Percentiles rank a stretch among this genome's conserved stretches.
Conservation (phyloP, 1,140 invertebrate genomes). For the Gerris buenoi region DNA sequence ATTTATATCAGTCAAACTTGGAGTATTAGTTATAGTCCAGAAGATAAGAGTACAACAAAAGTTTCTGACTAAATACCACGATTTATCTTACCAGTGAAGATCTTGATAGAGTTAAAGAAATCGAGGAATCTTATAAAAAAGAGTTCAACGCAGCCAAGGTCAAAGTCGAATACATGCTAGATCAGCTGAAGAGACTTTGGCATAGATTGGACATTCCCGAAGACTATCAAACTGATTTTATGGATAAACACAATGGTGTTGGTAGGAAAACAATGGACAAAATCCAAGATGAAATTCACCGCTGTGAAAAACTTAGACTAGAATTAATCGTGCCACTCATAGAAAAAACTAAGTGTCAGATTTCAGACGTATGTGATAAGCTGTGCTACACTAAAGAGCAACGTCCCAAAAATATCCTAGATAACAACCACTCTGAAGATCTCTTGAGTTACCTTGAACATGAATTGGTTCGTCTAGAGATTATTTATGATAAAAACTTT, state of each 20-base stretch:
- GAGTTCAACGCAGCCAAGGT: neutral
- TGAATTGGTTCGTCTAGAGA: constrained; percentile 49
- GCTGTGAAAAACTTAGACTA: constrained; percentile 40
- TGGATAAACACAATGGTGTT: neutral
- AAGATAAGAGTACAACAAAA: too few species aligned
- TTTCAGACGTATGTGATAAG: constrained; percentile 52
- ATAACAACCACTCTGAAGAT: constrained; percentile 59
- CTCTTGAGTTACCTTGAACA: constrained; percentile 54
- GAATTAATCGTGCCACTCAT: constrained; percentile 55
- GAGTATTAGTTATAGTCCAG: too few species aligned
- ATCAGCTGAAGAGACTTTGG: neutral
- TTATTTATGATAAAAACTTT: too few species aligned
- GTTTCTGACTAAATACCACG: too few species aligned
- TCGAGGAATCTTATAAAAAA: neutral
- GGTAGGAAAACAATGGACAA: constrained; percentile 16
- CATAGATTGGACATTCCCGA: neutral
- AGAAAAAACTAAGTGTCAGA: constrained; percentile 46
- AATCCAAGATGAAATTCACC: constrained; percentile 39
- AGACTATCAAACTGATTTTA: neutral
- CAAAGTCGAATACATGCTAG: neutral
- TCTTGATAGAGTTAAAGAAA: neutral
- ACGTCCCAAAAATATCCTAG: constrained; percentile 39
- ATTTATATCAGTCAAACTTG: too few species aligned
- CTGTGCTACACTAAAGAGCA: constrained; percentile 46
- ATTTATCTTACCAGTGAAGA: neutral